phyloP scores from a whole-genome alignment of 2,797 vertebrate genomes.

The Uromys caudimaculatus region DNA sequence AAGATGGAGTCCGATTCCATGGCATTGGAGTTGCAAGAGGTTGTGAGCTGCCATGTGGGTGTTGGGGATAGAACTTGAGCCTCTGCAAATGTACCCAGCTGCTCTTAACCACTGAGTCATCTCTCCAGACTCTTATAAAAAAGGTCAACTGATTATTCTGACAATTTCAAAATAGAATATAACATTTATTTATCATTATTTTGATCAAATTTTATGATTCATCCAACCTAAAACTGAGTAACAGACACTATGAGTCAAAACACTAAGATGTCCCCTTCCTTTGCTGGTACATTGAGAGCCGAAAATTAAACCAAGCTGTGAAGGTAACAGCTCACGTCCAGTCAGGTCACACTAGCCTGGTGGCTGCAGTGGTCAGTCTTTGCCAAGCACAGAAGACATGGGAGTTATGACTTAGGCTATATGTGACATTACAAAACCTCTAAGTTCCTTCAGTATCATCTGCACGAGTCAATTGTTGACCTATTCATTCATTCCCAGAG shows the following conservation, averaged over 20 bases:
- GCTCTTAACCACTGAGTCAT: not conserved
- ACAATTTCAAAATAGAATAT: conserved; percentile 12
- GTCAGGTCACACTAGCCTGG: not conserved
- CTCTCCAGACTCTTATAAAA: not conserved
- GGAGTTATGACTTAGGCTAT: not conserved
- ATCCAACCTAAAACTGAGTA: not conserved
- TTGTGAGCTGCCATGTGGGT: not conserved
- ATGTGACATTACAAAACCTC: not conserved
- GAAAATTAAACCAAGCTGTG: conserved; percentile 17
- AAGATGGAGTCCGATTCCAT: not conserved
- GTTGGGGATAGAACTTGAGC: not conserved
- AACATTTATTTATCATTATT: conserved; percentile 31
- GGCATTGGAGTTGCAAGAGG: not conserved
- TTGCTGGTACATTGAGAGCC: conserved; percentile 3
- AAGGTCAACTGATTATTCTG: not conserved
- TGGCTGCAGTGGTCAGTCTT: not conserved
- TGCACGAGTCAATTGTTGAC: not conserved
- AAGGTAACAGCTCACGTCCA: conserved; percentile 10
- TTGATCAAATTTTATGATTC: not conserved
- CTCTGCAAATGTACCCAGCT: not conserved
- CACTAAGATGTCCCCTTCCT: not conserved
- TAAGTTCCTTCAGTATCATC: not conserved
- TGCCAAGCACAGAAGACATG: not conserved
- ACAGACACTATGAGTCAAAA: not conserved
- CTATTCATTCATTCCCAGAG: conserved; percentile 12